These are phyloP conservation scores for Myotis planiceps DNA, from an alignment of 2,797 vertebrate species.

Conservation along the genomic window DNA sequence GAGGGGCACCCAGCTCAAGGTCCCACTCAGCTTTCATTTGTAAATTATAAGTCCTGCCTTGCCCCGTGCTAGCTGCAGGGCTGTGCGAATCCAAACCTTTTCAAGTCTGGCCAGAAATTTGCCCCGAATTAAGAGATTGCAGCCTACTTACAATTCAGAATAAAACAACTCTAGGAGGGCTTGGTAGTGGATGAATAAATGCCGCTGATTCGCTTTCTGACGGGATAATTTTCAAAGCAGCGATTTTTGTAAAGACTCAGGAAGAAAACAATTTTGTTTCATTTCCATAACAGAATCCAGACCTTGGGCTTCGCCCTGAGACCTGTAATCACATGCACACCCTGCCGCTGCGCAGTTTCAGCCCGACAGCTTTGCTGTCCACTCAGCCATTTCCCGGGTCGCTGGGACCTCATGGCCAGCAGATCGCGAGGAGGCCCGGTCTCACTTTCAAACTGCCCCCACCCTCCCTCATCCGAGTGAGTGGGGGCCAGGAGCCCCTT, in stretches of 20 bases:
- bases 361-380: conserved; percentile 79
- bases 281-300: conserved; percentile 95
- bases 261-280: conserved; percentile 96
- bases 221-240: conserved; percentile 91
- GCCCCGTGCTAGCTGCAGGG: conserved; percentile 85
- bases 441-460: background rate
- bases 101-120: conserved; percentile 90
- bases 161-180: conserved; percentile 71
- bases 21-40: conserved; percentile 78
- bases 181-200: conserved; percentile 85
- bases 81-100: conserved; percentile 84
- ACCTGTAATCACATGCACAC: conserved; percentile 72
- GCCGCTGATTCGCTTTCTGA: conserved; percentile 88
- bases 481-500: background rate
- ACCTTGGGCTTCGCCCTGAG: conserved; percentile 78
- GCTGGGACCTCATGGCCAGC: background rate
- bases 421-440: conserved; percentile 19
- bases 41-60: conserved; percentile 81
- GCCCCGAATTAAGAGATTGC: conserved; percentile 87
- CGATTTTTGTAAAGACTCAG: conserved; percentile 89
- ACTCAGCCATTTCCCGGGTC: rapidly evolving
- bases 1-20: background rate
- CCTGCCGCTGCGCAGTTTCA: conserved; percentile 30
- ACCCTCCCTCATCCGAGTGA: too few relatives aligned
- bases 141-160: conserved; percentile 83